Evolutionary conservation across 2,113 vertebrate genomes (phyloP).

Genomic region (Epinephelus fuscoguttatus): DNA sequence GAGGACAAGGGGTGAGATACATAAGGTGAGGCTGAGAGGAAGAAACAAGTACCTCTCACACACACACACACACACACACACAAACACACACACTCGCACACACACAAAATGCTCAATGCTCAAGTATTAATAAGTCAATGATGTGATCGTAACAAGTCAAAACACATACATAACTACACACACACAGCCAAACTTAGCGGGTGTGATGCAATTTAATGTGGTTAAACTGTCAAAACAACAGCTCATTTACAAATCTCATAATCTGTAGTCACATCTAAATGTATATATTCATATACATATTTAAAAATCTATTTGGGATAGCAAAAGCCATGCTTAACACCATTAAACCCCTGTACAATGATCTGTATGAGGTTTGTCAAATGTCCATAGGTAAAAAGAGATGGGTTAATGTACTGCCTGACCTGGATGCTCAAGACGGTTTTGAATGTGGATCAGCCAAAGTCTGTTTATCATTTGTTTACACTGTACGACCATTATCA

Average conservation of each 20-base stretch:
- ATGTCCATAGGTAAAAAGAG: neutral
- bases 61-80: neutral
- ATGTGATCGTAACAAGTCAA: too few species aligned
- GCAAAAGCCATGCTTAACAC: neutral
- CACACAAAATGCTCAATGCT: neutral
- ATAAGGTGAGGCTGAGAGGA: neutral
- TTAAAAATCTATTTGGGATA: neutral
- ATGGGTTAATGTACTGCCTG: neutral
- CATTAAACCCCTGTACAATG: neutral
- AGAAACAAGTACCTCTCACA: neutral
- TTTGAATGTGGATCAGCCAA: constrained; percentile 2
- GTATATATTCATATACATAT: neutral
- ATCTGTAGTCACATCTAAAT: neutral
- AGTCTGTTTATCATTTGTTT: constrained; percentile 44
- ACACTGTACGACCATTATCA: constrained; percentile 14
- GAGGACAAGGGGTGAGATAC: too few species aligned
- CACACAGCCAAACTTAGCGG: neutral
- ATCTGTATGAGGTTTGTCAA: neutral
- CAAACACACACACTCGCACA: neutral
- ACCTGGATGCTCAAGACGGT: neutral
- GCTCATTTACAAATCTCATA: neutral
- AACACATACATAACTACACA: neutral
- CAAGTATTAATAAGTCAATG: too few species aligned
- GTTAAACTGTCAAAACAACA: too few species aligned
- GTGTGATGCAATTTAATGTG: too few species aligned